Base-by-base conservation (phyloP, 2,797 vertebrate genomes). In the Rachycentron canadum region DNA sequence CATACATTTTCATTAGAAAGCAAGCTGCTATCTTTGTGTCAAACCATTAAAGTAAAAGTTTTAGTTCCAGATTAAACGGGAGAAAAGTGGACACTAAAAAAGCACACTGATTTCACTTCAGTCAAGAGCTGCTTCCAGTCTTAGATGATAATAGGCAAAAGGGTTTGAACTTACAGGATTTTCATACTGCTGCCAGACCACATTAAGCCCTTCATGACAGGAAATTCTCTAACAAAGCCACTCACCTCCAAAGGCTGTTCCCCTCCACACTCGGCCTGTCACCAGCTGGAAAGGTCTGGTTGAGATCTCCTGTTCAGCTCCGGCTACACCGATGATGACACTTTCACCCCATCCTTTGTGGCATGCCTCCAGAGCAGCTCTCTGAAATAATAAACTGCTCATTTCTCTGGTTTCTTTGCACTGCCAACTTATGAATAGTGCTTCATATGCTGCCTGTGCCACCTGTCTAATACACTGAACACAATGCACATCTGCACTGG, bases 341-440 rank as follows among this genome's bases (percentile, higher is more conserved):
- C 98, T 99, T 72, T 97, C 94, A 1, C 98, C 98, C 98, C 98
- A 99, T 83, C 98, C 98, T 94, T 99, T 99, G 89, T 99, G 98
- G 88, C 97, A 98, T 0, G 97, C 96, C 93, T 99, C 98, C 85
- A 99, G 93, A 32, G 98, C 98, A 34, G 96, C 94, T 88, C 98
- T 96, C 98, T 99, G 91, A 72, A 79, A 93, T 23, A 41, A 77
- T n/a, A 43, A 76, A 30, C 30, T 41, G 4, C 9, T 59, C 0
- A 43, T 58, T 75, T 77, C n/a, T 30, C 21, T 30, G 21, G 5
- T 64, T 69, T 64, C 32, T 14, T 21, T 16, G 21, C 67, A 25
- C 30, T 25, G 28, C 49, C 8, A 57, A 34, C 13, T 55, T 30
- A 1, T 63, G 17, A 32, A 77, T 13, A 14, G 16, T 11, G 23